Percentiles rank a stretch among this genome's conserved stretches.
These are phyloP conservation scores for Euproctis similis DNA, from an alignment of 2,888 invertebrate genomes.

Conservation along the genomic window DNA sequence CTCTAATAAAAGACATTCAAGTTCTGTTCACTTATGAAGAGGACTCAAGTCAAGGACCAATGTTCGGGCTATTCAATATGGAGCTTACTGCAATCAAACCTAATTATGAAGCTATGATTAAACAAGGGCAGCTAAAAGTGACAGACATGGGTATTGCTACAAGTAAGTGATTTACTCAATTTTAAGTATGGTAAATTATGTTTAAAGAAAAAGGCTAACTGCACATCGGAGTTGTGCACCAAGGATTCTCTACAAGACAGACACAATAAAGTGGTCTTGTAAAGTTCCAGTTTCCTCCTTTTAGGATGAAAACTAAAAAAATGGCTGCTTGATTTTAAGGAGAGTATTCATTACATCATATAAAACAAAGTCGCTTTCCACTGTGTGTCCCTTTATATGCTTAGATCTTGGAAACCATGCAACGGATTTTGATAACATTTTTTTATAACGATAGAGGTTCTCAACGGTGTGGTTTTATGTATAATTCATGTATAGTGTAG, in stretches of 20 bases:
- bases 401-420: too few relatives aligned
- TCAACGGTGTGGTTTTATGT: too few relatives aligned
- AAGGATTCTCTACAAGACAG: too few relatives aligned
- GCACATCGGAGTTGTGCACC: neutral
- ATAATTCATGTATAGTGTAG: too few relatives aligned
- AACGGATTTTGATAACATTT: too few relatives aligned
- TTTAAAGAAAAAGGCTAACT: neutral
- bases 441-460: too few relatives aligned
- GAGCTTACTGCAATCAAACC: conserved; percentile 89
- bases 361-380: too few relatives aligned
- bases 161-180: conserved; percentile 74
- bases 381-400: too few relatives aligned
- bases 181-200: neutral
- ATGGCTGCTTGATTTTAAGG: too few relatives aligned
- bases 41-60: conserved; percentile 79
- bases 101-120: conserved; percentile 92
- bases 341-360: too few relatives aligned
- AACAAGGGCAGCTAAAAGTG: conserved; percentile 86
- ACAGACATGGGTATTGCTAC: conserved; percentile 91
- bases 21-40: conserved; percentile 86
- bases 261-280: neutral
- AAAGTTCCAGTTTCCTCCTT: too few relatives aligned
- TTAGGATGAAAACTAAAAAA: too few relatives aligned
- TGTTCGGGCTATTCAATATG: conserved; percentile 85
- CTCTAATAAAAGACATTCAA: conserved; percentile 88